Base-by-base conservation (phyloP, 2,797 vertebrate genomes). In the Hafferia zeledoni region DNA sequence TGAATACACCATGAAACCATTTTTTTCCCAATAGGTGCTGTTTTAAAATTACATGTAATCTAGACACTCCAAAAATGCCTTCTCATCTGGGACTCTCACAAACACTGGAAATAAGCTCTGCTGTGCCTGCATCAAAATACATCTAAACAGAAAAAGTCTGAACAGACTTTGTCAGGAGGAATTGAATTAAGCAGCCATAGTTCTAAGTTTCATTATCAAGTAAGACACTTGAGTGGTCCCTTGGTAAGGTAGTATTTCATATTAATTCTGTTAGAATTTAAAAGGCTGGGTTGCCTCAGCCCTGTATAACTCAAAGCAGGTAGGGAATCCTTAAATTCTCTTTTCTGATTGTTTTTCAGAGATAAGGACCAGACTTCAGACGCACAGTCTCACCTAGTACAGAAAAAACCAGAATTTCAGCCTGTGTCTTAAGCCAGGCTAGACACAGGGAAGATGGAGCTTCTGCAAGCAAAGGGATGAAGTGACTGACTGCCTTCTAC, bases 391-490 rank as follows among this genome's bases (percentile, higher is more conserved):
- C 19, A 69, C 16, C 8, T 50, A 39, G 10, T 3, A 4, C 11
- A 85, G 37, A 61, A 89, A 68, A 12, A 67, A 22, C 2, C 11
- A 67, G 24, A 47, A 67, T 60, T 70, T 49, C 67, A 78, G 35
- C 15, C 65, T 4, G 1, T 1, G 0, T 52, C 57, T 39, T 52
- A 39, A 39, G 13, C 24, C 27, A 53, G 30, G 49, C 0, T 0
- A 85, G 37, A 67, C 10, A 69, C 1, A 16, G 27, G 19, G 17
- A 71, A 87, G 11, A 81, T 0, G 0, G 52, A 79, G 23, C 16
- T 88, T 65, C 79, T 39, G 35, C 18, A 69, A 19, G 65, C 27
- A 57, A 59, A 1, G 0, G 27, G 28, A 56, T 67, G 47, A 76
- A 65, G n/a, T n/a, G 19, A 71, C 30, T 20, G 16, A 55, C 23